Evolutionary conservation across 2,888 invertebrate genomes (phyloP).

Genomic region (Callyntrura sp.): DNA sequence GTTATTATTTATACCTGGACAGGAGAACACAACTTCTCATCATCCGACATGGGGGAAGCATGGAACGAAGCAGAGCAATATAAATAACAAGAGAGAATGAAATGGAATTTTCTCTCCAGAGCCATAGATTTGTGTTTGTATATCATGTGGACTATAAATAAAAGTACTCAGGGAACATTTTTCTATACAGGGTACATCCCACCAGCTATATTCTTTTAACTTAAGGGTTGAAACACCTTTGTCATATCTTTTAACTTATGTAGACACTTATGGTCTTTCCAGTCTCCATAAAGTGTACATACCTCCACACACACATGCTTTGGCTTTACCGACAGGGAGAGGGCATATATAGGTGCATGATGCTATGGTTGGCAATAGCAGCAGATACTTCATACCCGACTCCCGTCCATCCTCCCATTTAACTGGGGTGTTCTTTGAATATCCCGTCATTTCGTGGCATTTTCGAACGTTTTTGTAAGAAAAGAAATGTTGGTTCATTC

Average conservation of each 20-base stretch:
- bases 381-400: constrained; percentile 53
- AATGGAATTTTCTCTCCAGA: constrained; percentile 70
- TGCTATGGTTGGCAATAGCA: background rate
- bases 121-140: constrained; percentile 62
- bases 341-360: background rate
- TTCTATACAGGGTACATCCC: background rate
- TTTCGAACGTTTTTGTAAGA: background rate
- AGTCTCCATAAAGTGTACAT: constrained; percentile 13
- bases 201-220: too few species aligned
- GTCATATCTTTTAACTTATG: constrained; percentile 59
- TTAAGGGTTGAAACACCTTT: constrained; percentile 43
- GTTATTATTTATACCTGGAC: constrained; percentile 78
- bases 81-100: constrained; percentile 56
- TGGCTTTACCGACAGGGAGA: too few species aligned
- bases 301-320: background rate
- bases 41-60: constrained; percentile 57
- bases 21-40: constrained; percentile 75
- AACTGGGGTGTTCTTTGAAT: constrained; percentile 32
- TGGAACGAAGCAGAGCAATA: constrained; percentile 15
- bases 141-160: constrained; percentile 32
- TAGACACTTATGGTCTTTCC: constrained; percentile 44
- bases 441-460: constrained; percentile 40
- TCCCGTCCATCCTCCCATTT: constrained; percentile 23
- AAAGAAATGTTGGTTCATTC: background rate
- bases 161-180: background rate